phyloP scores from a whole-genome alignment of 2,797 vertebrate species.

The Liasis olivaceus region DNA sequence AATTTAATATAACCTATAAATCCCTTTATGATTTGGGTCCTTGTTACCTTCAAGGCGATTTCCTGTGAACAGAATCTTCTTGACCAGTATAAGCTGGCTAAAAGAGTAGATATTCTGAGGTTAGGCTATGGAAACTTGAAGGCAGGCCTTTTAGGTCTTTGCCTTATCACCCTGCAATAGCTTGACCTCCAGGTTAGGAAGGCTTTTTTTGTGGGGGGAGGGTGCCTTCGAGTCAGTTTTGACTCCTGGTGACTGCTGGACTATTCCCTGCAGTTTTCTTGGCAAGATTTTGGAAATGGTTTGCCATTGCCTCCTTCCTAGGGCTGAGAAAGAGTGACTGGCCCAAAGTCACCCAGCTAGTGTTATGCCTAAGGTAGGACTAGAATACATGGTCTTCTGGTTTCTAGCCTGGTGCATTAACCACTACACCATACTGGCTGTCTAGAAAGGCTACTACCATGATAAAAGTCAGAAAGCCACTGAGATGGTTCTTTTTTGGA shows the following conservation, averaged over 20 bases:
- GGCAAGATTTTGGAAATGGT: not conserved
- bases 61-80: not conserved
- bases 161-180: not conserved
- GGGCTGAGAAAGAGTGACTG: not conserved
- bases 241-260: not conserved
- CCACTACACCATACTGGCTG: not conserved
- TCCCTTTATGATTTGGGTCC: not conserved
- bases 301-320: not conserved
- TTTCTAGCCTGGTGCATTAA: not conserved
- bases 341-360: not conserved
- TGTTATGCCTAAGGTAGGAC: not conserved
- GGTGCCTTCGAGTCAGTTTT: not conserved
- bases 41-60: not conserved
- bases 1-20: not conserved
- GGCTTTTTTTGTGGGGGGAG: not conserved
- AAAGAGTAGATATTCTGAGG: not conserved
- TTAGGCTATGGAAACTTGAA: not conserved
- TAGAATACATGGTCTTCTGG: not conserved
- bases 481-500: not conserved
- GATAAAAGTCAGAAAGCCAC: not conserved
- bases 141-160: not conserved
- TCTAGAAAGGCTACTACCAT: not conserved
- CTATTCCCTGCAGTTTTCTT: not conserved
- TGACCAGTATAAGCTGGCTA: not conserved
- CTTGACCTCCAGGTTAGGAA: not conserved